A percentile compares a stretch with the other conserved stretches of the same genome.
phyloP scores from a whole-genome alignment of 1,140 invertebrate species.

The Ladona fulva region DNA sequence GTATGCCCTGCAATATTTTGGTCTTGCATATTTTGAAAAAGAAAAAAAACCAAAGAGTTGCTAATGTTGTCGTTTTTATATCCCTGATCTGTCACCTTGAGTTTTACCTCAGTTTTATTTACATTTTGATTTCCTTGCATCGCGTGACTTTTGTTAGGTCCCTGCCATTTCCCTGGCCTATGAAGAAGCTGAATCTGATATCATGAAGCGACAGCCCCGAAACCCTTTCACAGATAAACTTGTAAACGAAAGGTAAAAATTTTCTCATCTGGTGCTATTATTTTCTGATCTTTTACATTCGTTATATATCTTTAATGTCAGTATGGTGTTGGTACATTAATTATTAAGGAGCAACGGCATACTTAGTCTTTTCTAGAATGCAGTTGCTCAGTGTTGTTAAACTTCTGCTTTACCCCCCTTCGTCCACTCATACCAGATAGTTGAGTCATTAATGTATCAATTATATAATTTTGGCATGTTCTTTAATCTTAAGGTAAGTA shows the following conservation, averaged over 20 bases:
- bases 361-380: constrained; percentile 6
- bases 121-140: constrained; percentile 3
- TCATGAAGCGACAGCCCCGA: constrained; percentile 92
- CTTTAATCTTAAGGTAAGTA: not conserved
- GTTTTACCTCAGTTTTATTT: constrained; percentile 22
- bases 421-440: not conserved
- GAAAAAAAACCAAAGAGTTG: constrained; percentile 10
- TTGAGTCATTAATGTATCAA: not conserved
- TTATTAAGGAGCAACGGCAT: constrained; percentile 5
- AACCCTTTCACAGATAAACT: constrained; percentile 90
- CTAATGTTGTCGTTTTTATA: constrained; percentile 16
- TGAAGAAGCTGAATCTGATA: constrained; percentile 91
- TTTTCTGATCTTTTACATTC: constrained; percentile 11
- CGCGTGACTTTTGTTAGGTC: constrained; percentile 47
- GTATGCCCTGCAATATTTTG: constrained; percentile 9
- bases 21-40: not conserved
- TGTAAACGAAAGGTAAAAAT: constrained; percentile 79
- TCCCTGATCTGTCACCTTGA: constrained; percentile 11
- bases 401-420: not conserved
- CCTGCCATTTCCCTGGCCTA: constrained; percentile 95
- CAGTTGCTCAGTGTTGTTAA: constrained; percentile 1
- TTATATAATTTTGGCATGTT: not conserved
- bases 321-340: constrained; percentile 4
- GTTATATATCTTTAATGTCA: not conserved
- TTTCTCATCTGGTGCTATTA: constrained; percentile 15